phyloP scores from a whole-genome alignment of 2,888 invertebrate species.

The Myopa tessellatipennis region DNA sequence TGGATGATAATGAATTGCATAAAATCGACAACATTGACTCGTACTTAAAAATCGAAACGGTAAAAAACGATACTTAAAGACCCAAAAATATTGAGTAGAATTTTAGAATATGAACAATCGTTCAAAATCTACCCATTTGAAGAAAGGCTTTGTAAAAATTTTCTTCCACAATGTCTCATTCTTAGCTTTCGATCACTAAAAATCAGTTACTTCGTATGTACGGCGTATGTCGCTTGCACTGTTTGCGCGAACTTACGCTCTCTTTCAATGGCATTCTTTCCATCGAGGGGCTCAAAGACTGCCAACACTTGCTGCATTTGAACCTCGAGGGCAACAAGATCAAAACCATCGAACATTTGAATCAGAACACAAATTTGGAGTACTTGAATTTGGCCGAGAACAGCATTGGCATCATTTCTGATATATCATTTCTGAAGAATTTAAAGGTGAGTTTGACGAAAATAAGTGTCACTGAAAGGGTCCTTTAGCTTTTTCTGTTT shows the following conservation, averaged over 20 bases:
- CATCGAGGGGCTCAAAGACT: slow-evolving; percentile 89
- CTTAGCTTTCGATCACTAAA: slow-evolving; percentile 85
- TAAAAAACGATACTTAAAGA: slow-evolving; percentile 63
- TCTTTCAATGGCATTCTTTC: slow-evolving; percentile 89
- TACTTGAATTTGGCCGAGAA: slow-evolving; percentile 91
- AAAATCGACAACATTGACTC: slow-evolving; percentile 89
- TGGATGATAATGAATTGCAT: slow-evolving; percentile 89
- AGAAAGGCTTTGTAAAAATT: too few species aligned
- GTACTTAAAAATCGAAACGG: slow-evolving; percentile 81
- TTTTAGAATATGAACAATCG: too few species aligned
- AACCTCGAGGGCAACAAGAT: slow-evolving; percentile 91
- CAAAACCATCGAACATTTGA: slow-evolving; percentile 91
- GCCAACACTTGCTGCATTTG: slow-evolving; percentile 82
- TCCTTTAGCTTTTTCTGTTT: not conserved
- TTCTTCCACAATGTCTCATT: not conserved
- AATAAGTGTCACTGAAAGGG: not conserved
- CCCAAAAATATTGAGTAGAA: not conserved
- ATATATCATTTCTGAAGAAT: slow-evolving; percentile 83
- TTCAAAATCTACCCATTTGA: too few species aligned
- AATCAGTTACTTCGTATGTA: slow-evolving; percentile 91
- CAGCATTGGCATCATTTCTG: slow-evolving; percentile 84
- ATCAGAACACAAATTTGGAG: slow-evolving; percentile 83
- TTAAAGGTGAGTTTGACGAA: slow-evolving; percentile 76
- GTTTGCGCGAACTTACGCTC: slow-evolving; percentile 83
- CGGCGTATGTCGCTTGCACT: slow-evolving; percentile 83